Evolutionary conservation across 53 echinoderm and acorn worm species (phyloP).

Genomic region (Echinometra lucunter): DNA sequence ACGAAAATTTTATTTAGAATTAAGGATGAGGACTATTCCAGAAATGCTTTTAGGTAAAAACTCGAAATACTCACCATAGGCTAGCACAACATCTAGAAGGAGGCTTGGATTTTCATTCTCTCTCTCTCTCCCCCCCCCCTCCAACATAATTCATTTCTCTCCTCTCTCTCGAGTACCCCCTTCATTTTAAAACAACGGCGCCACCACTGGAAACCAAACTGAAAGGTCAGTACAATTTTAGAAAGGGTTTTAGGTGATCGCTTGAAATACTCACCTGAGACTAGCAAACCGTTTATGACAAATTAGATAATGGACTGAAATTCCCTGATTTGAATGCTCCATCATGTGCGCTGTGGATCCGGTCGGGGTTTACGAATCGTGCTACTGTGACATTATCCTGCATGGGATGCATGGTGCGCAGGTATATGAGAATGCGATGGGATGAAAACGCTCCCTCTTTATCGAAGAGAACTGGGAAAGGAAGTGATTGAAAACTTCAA

Average conservation of each 20-base stretch:
- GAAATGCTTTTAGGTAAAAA: too few relatives aligned
- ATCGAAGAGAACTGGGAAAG: not conserved
- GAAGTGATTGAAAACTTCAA: too few relatives aligned
- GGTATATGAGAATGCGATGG: not conserved
- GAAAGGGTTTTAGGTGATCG: constrained; percentile 4
- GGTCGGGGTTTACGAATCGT: not conserved
- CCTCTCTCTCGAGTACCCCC: not conserved
- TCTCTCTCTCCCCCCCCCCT: too few relatives aligned
- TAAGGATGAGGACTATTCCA: too few relatives aligned
- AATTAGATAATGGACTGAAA: constrained; percentile 34
- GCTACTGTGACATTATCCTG: not conserved
- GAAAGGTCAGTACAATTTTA: not conserved
- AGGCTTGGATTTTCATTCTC: too few relatives aligned
- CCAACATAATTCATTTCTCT: too few relatives aligned
- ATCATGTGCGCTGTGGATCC: not conserved
- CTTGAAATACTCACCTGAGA: constrained; percentile 21
- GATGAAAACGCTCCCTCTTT: not conserved
- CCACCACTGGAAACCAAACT: not conserved
- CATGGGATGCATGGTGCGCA: too few relatives aligned
- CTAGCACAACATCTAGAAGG: too few relatives aligned
- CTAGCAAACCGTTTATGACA: constrained; percentile 5
- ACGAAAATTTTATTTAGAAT: too few relatives aligned
- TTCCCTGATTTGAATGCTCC: not conserved
- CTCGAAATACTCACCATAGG: too few relatives aligned
- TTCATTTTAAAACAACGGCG: not conserved